phyloP scores from a whole-genome alignment of 2,113 vertebrate genomes.

The Ammodytes marinus region DNA sequence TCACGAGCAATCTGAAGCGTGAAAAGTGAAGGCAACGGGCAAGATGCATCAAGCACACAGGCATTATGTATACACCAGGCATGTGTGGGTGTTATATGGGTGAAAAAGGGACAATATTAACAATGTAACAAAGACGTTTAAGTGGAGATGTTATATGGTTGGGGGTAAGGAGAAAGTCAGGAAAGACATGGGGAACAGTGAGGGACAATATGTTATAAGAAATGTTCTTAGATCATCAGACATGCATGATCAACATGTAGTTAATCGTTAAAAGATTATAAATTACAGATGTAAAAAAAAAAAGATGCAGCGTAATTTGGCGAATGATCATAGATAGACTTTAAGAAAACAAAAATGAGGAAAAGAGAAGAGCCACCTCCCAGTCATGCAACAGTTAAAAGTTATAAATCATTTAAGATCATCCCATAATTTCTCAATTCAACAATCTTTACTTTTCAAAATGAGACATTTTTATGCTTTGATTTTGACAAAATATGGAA shows the following conservation, averaged over 20 bases:
- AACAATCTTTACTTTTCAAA: background rate
- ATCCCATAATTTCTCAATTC: background rate
- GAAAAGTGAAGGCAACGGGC: slow-evolving; percentile 36
- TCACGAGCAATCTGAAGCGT: slow-evolving; percentile 95
- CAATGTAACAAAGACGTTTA: too few species aligned
- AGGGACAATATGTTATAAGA: slow-evolving; percentile 6
- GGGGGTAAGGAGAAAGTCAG: background rate
- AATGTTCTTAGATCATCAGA: background rate
- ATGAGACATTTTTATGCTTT: background rate
- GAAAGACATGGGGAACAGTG: background rate
- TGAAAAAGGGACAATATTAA: background rate
- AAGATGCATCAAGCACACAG: slow-evolving; percentile 52
- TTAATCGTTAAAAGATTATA: background rate
- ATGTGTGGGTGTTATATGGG: slow-evolving; percentile 10
- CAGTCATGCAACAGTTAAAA: slow-evolving; percentile 1
- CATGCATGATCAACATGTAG: background rate
- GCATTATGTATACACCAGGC: slow-evolving; percentile 46
- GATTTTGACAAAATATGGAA: background rate
- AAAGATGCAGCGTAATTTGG: background rate
- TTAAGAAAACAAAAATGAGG: slow-evolving; percentile 9
- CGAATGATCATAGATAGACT: background rate
- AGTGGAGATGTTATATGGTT: too few species aligned
- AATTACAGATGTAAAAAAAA: slow-evolving; percentile 1
- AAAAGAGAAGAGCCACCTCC: background rate
- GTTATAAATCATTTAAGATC: background rate